Percentiles rank a stretch among this genome's conserved stretches.
phyloP scores from a whole-genome alignment of 2,888 invertebrate species.

The Cheilosia scutellata region DNA sequence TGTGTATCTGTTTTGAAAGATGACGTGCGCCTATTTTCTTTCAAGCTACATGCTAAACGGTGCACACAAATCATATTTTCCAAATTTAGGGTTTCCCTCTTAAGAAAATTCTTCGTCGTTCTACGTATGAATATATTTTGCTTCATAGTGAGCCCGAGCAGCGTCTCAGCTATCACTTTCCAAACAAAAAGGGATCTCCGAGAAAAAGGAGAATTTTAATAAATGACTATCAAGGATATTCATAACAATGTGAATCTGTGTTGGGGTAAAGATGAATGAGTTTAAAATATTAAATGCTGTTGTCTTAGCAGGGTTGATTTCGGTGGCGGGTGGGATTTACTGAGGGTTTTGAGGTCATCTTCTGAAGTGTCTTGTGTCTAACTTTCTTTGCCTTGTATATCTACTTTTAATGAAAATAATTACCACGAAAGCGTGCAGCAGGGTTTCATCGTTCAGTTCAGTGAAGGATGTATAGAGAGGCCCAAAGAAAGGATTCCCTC shows the following conservation, averaged over 20 bases:
- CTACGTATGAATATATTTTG: not conserved
- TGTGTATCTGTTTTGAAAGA: constrained; percentile 8
- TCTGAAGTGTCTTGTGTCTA: constrained; percentile 37
- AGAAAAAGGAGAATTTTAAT: not conserved
- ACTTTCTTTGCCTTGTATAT: constrained; percentile 42
- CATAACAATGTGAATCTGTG: constrained; percentile 47
- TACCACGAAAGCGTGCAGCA: constrained; percentile 46
- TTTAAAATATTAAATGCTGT: constrained; percentile 49
- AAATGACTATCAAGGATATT: constrained; percentile 51
- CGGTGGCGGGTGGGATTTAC: not conserved
- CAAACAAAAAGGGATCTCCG: constrained; percentile 24
- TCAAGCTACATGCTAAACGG: constrained; percentile 37
- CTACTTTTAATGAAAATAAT: constrained; percentile 63
- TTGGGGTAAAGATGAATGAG: constrained; percentile 7
- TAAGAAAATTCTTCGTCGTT: not conserved
- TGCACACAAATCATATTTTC: constrained; percentile 33
- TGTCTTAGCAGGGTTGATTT: constrained; percentile 24
- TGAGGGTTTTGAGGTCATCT: constrained; percentile 60
- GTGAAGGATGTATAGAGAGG: not conserved
- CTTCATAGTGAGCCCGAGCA: constrained; percentile 5
- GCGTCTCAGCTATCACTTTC: constrained; percentile 46
- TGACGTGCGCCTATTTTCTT: constrained; percentile 13
- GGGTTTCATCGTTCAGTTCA: not conserved
- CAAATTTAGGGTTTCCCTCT: not conserved
- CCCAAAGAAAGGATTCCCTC: constrained; percentile 15